Evolutionary conservation across 2,113 vertebrate genomes (phyloP).

Genomic region (Hemibates koningsi): DNA sequence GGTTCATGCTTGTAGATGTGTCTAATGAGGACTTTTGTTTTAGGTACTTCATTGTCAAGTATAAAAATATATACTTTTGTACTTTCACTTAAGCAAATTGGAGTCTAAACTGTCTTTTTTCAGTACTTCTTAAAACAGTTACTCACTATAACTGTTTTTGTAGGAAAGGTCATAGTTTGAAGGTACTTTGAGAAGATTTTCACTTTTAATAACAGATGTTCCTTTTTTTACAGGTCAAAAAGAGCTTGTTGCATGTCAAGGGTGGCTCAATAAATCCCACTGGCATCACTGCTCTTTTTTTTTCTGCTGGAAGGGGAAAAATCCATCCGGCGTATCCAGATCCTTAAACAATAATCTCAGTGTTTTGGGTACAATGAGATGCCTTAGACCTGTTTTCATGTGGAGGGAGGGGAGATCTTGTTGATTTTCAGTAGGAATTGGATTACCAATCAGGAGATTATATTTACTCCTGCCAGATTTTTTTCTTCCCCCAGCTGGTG

Average conservation of each 20-base stretch:
- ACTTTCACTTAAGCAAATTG: background rate
- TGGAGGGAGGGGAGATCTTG: background rate
- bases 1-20: background rate
- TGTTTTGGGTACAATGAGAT: background rate
- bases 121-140: background rate
- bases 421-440: background rate
- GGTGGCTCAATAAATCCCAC: background rate
- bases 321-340: background rate
- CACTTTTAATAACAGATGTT: background rate
- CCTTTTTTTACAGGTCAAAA: background rate
- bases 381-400: background rate
- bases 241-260: background rate
- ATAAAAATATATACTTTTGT: background rate
- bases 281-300: background rate
- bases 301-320: background rate
- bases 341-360: background rate
- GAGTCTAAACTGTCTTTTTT: background rate
- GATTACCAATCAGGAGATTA: background rate
- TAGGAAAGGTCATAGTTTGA: background rate
- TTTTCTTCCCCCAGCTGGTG: background rate
- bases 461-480: background rate
- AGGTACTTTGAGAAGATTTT: background rate
- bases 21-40: background rate
- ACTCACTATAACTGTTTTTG: background rate
- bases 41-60: background rate